Conservation (phyloP, 2,797 vertebrate species). For the Fringilla coelebs region DNA sequence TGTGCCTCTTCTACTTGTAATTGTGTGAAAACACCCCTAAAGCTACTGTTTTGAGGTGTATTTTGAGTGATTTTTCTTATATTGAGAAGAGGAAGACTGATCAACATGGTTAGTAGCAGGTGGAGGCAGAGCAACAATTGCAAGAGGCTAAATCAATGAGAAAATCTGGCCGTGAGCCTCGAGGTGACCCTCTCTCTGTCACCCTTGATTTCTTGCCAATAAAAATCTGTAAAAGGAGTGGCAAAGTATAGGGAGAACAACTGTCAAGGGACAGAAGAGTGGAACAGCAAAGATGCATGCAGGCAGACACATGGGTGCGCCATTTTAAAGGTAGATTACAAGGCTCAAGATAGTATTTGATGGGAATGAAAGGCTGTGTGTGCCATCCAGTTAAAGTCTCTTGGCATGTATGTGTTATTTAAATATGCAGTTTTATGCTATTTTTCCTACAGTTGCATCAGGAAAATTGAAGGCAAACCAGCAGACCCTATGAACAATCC, state of each 20-base stretch:
- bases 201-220: background rate
- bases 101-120: background rate
- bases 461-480: background rate
- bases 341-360: background rate
- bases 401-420: background rate
- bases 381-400: too few relatives aligned
- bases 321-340: background rate
- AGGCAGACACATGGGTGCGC: rapidly evolving
- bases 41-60: background rate
- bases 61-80: background rate
- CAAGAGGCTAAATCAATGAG: background rate
- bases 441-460: background rate
- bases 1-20: background rate
- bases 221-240: background rate
- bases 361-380: background rate
- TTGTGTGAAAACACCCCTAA: background rate
- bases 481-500: background rate
- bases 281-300: background rate
- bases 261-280: background rate
- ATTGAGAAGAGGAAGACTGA: background rate
- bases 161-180: background rate
- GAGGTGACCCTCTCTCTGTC: background rate
- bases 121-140: background rate
- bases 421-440: rapidly evolving
- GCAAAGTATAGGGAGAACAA: background rate